Conservation (phyloP, 92 coral and sea anemone genomes). For the Porites rus region DNA sequence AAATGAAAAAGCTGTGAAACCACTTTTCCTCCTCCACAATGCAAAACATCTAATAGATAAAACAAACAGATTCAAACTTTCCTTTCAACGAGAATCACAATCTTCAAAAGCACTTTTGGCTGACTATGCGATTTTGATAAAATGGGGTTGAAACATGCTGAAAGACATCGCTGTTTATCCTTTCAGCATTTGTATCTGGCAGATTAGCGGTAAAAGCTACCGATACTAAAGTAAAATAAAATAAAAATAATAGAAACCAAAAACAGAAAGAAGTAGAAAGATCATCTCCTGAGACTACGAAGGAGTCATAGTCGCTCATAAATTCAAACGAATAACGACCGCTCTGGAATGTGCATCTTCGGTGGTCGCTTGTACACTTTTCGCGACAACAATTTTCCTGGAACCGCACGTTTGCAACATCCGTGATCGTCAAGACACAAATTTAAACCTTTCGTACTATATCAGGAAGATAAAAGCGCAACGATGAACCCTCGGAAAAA, state of each 20-base stretch:
- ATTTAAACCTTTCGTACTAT: not conserved
- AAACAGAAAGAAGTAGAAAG: not conserved
- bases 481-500: constrained; percentile 80
- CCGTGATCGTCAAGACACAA: not conserved
- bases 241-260: too few species aligned
- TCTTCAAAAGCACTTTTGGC: not conserved
- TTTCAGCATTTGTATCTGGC: not conserved
- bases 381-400: not conserved
- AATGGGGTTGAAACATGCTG: not conserved
- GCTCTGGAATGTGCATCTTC: not conserved
- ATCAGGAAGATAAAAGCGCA: constrained; percentile 15
- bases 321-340: not conserved
- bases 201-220: too few species aligned
- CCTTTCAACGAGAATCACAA: not conserved
- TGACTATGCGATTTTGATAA: not conserved
- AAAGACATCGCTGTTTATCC: not conserved
- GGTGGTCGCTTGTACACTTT: not conserved
- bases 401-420: not conserved
- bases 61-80: not conserved
- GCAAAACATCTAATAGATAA: too few species aligned
- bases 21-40: too few species aligned
- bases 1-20: too few species aligned
- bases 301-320: not conserved
- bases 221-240: too few species aligned
- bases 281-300: too few species aligned